A percentile compares a stretch with the other conserved stretches of the same genome.
phyloP scores from a whole-genome alignment of 37 sponge, comb jelly and placozoan species.

The Amphimedon queenslandica region DNA sequence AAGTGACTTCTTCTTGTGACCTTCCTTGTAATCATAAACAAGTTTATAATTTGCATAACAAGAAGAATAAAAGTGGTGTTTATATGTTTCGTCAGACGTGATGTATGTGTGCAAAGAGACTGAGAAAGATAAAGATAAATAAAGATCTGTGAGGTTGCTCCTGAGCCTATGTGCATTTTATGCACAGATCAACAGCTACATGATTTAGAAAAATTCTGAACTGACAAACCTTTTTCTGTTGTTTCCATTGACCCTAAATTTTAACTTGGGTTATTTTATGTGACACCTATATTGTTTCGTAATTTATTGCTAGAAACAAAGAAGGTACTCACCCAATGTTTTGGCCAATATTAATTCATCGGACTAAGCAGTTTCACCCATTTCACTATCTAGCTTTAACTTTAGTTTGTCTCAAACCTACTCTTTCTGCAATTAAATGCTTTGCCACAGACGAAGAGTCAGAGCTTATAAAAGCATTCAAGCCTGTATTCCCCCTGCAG shows the following conservation, averaged over 20 bases:
- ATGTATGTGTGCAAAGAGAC: constrained; percentile 32
- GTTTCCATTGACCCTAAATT: constrained; percentile 29
- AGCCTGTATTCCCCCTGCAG: constrained; percentile 17
- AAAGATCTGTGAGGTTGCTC: constrained; percentile 24
- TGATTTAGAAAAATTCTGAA: too few species aligned
- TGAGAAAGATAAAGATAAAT: background rate
- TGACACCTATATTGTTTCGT: constrained; percentile 22
- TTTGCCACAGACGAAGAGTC: constrained; percentile 43
- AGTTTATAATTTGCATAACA: too few species aligned
- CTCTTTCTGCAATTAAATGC: too few species aligned
- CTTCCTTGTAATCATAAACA: constrained; percentile 28
- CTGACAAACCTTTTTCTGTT: too few species aligned
- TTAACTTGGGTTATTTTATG: constrained; percentile 32
- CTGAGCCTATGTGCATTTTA: constrained; percentile 46
- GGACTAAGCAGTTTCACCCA: constrained; percentile 15
- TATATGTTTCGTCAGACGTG: constrained; percentile 11
- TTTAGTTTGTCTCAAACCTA: constrained; percentile 14
- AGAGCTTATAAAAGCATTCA: constrained; percentile 37
- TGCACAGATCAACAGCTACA: constrained; percentile 30
- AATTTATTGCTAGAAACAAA: constrained; percentile 15
- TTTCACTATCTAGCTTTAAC: constrained; percentile 37
- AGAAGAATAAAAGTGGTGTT: too few species aligned
- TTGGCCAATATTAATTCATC: constrained; percentile 35
- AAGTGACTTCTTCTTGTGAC: constrained; percentile 5
- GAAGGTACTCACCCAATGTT: constrained; percentile 8